phyloP scores from a whole-genome alignment of 2,113 vertebrate species.

The Acrocephalus arundinaceus region DNA sequence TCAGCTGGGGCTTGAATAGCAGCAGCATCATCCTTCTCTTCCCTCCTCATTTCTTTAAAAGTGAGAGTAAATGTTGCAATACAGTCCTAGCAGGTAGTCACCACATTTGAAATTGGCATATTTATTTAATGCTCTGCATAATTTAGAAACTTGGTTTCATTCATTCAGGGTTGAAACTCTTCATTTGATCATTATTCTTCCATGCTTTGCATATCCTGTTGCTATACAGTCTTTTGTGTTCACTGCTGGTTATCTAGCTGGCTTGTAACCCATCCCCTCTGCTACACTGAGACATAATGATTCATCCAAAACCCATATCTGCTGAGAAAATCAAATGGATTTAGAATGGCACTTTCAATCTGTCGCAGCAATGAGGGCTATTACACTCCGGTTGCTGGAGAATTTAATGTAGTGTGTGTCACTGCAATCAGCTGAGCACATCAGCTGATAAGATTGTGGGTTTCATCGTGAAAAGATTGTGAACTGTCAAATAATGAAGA shows the following conservation, averaged over 20 bases:
- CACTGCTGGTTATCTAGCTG: not conserved
- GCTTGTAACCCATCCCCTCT: not conserved
- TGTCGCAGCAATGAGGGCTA: not conserved
- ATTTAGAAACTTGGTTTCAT: not conserved
- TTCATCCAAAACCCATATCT: not conserved
- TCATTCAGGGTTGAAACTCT: not conserved
- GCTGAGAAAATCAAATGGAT: not conserved
- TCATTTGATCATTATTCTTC: not conserved
- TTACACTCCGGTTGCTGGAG: not conserved
- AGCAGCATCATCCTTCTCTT: not conserved
- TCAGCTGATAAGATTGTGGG: not conserved
- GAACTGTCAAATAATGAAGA: conserved; percentile 32
- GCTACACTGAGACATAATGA: not conserved
- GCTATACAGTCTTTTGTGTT: not conserved
- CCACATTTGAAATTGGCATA: not conserved
- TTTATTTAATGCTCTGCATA: not conserved
- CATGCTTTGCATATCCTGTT: not conserved
- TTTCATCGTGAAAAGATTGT: not conserved
- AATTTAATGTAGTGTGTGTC: conserved; percentile 24
- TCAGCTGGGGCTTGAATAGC: not conserved
- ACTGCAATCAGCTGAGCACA: not conserved
- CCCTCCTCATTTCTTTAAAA: not conserved
- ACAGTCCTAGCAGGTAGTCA: not conserved
- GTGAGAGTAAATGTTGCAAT: not conserved
- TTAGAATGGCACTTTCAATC: conserved; percentile 20